These are phyloP conservation scores for Nomada fucata DNA, from an alignment of 2,888 invertebrate species.

Conservation along the genomic window DNA sequence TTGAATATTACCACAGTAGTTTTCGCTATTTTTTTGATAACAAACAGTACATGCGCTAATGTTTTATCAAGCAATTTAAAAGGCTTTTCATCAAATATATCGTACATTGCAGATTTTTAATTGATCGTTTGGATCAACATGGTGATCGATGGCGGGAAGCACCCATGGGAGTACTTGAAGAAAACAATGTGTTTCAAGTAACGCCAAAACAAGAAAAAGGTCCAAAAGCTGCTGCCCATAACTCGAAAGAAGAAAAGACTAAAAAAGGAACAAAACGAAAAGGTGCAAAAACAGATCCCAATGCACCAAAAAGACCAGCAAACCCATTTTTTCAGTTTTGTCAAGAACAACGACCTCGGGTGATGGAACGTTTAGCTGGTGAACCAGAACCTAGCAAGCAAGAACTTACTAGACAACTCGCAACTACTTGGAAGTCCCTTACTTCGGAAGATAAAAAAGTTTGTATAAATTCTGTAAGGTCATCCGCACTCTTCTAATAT, in stretches of 20 bases:
- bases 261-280: slow-evolving; percentile 87
- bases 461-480: not conserved
- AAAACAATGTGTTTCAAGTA: slow-evolving; percentile 80
- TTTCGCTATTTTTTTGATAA: not conserved
- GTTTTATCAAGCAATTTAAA: not conserved
- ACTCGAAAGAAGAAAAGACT: slow-evolving; percentile 80
- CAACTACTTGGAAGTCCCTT: slow-evolving; percentile 90
- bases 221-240: slow-evolving; percentile 72
- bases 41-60: slow-evolving; percentile 4
- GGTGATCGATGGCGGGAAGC: slow-evolving; percentile 89
- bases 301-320: slow-evolving; percentile 91
- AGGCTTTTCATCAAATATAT: not conserved
- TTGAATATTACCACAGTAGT: slow-evolving; percentile 3
- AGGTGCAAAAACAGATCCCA: slow-evolving; percentile 88
- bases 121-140: slow-evolving; percentile 88
- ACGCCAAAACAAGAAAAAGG: slow-evolving; percentile 79
- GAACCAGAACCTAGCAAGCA: slow-evolving; percentile 90
- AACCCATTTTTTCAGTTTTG: slow-evolving; percentile 93
- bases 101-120: slow-evolving; percentile 85
- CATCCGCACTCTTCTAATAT: not conserved
- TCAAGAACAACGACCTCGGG: slow-evolving; percentile 90
- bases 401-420: slow-evolving; percentile 90
- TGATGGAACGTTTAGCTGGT: slow-evolving; percentile 88
- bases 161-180: slow-evolving; percentile 86
- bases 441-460: slow-evolving; percentile 90